Percentiles rank a stretch among this genome's conserved stretches.
phyloP scores from a whole-genome alignment of 2,888 invertebrate genomes.

The Hemicrepidius hirtus region DNA sequence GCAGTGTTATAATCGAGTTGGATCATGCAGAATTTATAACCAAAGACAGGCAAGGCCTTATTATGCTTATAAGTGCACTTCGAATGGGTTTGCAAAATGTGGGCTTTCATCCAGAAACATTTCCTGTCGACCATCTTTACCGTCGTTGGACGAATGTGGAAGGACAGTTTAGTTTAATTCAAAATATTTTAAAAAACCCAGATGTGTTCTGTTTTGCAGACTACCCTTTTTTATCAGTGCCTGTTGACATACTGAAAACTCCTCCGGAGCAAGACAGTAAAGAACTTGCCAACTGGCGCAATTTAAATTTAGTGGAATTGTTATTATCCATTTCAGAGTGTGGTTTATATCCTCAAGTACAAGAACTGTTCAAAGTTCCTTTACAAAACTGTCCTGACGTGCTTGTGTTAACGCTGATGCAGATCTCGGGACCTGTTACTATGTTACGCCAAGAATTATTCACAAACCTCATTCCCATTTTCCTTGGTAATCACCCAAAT shows the following conservation, averaged over 20 bases:
- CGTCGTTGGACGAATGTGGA: slow-evolving; percentile 95
- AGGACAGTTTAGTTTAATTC: slow-evolving; percentile 92
- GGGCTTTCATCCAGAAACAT: slow-evolving; percentile 81
- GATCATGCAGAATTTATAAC: slow-evolving; percentile 94
- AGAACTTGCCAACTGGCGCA: slow-evolving; percentile 95
- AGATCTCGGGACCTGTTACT: slow-evolving; percentile 88
- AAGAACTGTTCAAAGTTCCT: slow-evolving; percentile 94
- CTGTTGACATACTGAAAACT: slow-evolving; percentile 92
- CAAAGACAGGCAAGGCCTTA: slow-evolving; percentile 90
- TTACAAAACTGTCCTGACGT: slow-evolving; percentile 96
- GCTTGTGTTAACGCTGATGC: slow-evolving; percentile 89
- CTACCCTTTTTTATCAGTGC: slow-evolving; percentile 89
- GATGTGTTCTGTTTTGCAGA: slow-evolving; percentile 97
- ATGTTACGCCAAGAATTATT: slow-evolving; percentile 90
- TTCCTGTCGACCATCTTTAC: slow-evolving; percentile 93
- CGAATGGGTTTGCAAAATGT: slow-evolving; percentile 87
- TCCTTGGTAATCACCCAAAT: slow-evolving; percentile 96
- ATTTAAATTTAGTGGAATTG: slow-evolving; percentile 92
- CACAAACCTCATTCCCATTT: slow-evolving; percentile 91
- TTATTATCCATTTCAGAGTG: slow-evolving; percentile 91
- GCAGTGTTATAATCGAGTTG: slow-evolving; percentile 91
- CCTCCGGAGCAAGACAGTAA: slow-evolving; percentile 96
- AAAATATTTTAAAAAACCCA: slow-evolving; percentile 90
- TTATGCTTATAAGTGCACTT: slow-evolving; percentile 87
- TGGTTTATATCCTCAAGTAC: slow-evolving; percentile 84